Percentiles rank a stretch among this genome's conserved stretches.
phyloP scores from a whole-genome alignment of 1,140 invertebrate genomes.

The Drosophila melanica region DNA sequence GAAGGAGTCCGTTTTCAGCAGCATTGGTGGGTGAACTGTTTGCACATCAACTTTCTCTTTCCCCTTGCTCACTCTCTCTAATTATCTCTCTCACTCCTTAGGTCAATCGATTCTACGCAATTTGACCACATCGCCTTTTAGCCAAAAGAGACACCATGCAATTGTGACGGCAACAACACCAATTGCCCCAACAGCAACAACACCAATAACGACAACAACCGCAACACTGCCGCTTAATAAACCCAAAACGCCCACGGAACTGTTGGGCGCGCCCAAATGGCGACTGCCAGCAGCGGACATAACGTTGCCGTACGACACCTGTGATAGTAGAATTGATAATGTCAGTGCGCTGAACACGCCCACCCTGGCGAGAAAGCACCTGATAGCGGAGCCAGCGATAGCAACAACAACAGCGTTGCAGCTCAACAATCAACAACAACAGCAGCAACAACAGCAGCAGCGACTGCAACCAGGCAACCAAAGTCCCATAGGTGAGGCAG shows the following conservation, averaged over 20 bases:
- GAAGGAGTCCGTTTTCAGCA: conserved; percentile 80
- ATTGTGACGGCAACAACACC: conserved; percentile 37
- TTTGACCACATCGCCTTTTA: conserved; percentile 80
- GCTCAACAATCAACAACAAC: conserved; percentile 52
- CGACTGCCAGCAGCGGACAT: conserved; percentile 51
- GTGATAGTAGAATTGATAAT: conserved; percentile 69
- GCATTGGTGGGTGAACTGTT: conserved; percentile 57
- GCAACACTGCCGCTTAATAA: conserved; percentile 55
- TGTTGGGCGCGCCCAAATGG: conserved; percentile 40
- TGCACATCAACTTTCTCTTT: not conserved
- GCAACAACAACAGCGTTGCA: conserved; percentile 35
- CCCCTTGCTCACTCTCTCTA: not conserved
- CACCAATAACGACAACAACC: conserved; percentile 27
- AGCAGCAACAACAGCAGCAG: conserved; percentile 54
- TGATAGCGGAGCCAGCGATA: conserved; percentile 16
- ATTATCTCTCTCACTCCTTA: conserved; percentile 6
- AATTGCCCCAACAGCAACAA: not conserved
- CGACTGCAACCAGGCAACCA: conserved; percentile 79
- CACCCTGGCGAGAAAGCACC: conserved; percentile 51
- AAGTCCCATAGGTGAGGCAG: conserved; percentile 75
- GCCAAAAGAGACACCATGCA: conserved; percentile 75
- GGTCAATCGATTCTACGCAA: conserved; percentile 81
- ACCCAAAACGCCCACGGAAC: conserved; percentile 43
- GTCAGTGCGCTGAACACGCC: conserved; percentile 49
- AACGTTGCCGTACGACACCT: conserved; percentile 48